Evolutionary conservation across 2,113 vertebrate genomes (phyloP).

Genomic region (Coptodon bakossiorum): DNA sequence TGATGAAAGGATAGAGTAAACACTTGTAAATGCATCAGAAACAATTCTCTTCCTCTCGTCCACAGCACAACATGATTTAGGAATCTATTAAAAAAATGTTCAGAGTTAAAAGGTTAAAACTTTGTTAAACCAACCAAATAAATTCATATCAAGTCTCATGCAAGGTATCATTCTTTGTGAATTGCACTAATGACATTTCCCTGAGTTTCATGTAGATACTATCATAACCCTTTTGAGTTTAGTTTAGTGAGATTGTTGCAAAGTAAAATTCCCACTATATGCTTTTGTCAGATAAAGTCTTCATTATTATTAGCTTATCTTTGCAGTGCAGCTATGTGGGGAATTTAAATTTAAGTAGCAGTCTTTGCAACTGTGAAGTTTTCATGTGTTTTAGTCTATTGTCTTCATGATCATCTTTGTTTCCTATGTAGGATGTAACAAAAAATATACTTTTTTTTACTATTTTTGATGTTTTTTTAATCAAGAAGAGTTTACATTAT

Average conservation of each 20-base stretch:
- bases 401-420: not conserved
- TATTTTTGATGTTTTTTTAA: not conserved
- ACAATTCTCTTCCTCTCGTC: not conserved
- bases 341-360: not conserved
- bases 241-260: not conserved
- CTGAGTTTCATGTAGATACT: not conserved
- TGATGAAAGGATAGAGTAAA: conserved; percentile 39
- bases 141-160: not conserved
- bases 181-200: not conserved
- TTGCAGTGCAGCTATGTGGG: not conserved
- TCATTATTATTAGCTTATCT: not conserved
- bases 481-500: not conserved
- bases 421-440: not conserved
- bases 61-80: not conserved
- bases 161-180: not conserved
- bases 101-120: not conserved
- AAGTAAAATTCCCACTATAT: not conserved
- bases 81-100: not conserved
- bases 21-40: conserved; percentile 12
- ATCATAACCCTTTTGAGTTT: not conserved
- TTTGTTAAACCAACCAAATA: not conserved
- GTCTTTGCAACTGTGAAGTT: not conserved
- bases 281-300: not conserved
- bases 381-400: not conserved
- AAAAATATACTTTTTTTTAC: accelerated